Percentiles rank a stretch among this genome's conserved stretches.
phyloP scores from a whole-genome alignment of 2,888 invertebrate genomes.

The Lobophora halterata region DNA sequence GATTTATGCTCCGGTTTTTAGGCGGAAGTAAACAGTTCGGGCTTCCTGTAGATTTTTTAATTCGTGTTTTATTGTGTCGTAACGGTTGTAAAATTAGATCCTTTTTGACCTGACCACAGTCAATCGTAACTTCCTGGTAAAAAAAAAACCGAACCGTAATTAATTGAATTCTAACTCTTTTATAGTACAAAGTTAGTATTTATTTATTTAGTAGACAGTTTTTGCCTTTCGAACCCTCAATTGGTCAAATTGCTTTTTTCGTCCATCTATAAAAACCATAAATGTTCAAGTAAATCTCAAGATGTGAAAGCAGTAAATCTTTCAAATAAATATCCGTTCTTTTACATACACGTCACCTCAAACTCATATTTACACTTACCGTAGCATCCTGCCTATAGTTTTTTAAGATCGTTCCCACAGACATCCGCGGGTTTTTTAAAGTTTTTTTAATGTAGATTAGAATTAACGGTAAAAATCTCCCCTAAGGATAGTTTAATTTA shows the following conservation, averaged over 20 bases:
- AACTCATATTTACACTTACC: constrained; percentile 68
- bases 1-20: constrained; percentile 48
- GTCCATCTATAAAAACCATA: constrained; percentile 4
- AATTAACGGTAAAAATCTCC: constrained; percentile 77
- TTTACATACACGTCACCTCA: constrained; percentile 61
- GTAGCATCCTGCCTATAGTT: constrained; percentile 67
- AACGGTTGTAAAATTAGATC: constrained; percentile 48
- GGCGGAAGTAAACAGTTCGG: constrained; percentile 59
- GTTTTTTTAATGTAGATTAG: constrained; percentile 65
- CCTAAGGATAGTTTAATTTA: constrained; percentile 78
- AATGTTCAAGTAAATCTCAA: constrained; percentile 1
- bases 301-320: constrained; percentile 49
- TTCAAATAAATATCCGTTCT: constrained; percentile 64
- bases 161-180: too few species aligned
- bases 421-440: constrained; percentile 56
- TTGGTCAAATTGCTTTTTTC: too few species aligned
- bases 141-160: neutral
- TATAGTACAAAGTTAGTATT: too few species aligned
- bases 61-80: constrained; percentile 40
- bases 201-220: too few species aligned
- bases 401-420: constrained; percentile 75
- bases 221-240: too few species aligned
- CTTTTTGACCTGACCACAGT: constrained; percentile 30
- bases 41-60: constrained; percentile 50
- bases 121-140: constrained; percentile 18